phyloP scores from a whole-genome alignment of 2,888 invertebrate genomes.

The Buathra laborator region DNA sequence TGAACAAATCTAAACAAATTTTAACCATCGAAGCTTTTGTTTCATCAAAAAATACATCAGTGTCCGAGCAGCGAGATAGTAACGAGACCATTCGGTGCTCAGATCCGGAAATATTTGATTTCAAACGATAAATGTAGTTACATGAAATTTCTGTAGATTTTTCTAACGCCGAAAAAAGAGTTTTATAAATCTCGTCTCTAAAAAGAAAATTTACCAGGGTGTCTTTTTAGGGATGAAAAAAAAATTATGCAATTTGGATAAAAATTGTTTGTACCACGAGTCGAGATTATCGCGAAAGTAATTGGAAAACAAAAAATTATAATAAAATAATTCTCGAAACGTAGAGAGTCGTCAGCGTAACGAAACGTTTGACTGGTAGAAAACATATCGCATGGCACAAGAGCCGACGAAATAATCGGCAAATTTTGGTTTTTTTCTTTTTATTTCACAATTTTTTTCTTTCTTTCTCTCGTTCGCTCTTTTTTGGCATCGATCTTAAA shows the following conservation, averaged over 20 bases:
- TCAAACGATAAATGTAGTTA: too few species aligned
- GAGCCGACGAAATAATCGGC: background rate
- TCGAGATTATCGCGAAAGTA: background rate
- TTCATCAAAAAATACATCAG: too few species aligned
- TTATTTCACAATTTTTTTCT: background rate
- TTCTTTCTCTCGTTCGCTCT: background rate
- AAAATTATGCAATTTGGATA: background rate
- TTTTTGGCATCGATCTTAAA: slow-evolving; percentile 6
- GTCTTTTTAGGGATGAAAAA: background rate
- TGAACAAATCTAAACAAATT: too few species aligned
- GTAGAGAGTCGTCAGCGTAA: slow-evolving; percentile 2
- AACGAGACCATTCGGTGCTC: too few species aligned
- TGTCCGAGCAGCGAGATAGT: too few species aligned
- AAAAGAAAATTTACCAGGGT: background rate
- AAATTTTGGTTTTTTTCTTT: background rate
- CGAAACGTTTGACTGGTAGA: background rate
- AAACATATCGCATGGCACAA: background rate
- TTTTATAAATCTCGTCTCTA: too few species aligned
- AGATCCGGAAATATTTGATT: too few species aligned
- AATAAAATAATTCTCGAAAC: background rate
- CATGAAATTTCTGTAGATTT: too few species aligned
- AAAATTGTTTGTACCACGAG: background rate
- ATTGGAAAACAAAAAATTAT: slow-evolving; percentile 1
- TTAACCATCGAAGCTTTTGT: too few species aligned
- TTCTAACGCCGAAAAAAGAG: too few species aligned